Evolutionary conservation across 2,113 vertebrate species (phyloP).

Genomic region (Sander lucioperca): DNA sequence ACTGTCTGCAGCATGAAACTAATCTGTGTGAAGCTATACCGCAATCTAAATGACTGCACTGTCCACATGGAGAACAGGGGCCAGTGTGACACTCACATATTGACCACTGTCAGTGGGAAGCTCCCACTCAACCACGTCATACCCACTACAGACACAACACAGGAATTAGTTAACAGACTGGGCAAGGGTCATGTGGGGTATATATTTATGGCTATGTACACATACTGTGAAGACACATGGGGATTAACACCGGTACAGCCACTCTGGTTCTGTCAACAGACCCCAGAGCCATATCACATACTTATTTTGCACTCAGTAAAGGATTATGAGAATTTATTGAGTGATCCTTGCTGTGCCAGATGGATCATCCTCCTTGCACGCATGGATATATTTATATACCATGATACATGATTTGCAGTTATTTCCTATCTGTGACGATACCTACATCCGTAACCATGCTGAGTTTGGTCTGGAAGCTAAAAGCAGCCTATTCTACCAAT

Average conservation of each 20-base stretch:
- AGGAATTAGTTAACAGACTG: constrained; percentile 9
- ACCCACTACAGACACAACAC: constrained; percentile 17
- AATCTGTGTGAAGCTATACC: not conserved
- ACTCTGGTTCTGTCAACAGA: constrained; percentile 4
- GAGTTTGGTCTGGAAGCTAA: constrained; percentile 24
- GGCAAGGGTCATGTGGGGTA: constrained; percentile 5
- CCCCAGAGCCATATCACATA: constrained; percentile 41
- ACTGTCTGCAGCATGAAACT: no score
- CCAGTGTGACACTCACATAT: not conserved
- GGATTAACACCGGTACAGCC: constrained; percentile 35
- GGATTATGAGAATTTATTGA: constrained; percentile 63
- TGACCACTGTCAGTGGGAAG: not conserved
- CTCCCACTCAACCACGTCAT: not conserved
- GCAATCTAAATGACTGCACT: not conserved
- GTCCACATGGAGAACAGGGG: not conserved
- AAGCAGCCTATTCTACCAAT: not conserved
- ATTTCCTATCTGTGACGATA: constrained; percentile 1
- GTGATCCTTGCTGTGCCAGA: constrained; percentile 58
- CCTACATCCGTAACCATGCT: not conserved
- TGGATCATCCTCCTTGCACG: constrained; percentile 51
- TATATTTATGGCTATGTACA: constrained; percentile 13
- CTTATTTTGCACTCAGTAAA: constrained; percentile 58
- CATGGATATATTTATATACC: constrained; percentile 32
- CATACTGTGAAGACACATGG: constrained; percentile 26
- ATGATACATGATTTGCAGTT: constrained; percentile 34